Conservation (phyloP, 2,888 invertebrate genomes). For the Drosophila ochracea region DNA sequence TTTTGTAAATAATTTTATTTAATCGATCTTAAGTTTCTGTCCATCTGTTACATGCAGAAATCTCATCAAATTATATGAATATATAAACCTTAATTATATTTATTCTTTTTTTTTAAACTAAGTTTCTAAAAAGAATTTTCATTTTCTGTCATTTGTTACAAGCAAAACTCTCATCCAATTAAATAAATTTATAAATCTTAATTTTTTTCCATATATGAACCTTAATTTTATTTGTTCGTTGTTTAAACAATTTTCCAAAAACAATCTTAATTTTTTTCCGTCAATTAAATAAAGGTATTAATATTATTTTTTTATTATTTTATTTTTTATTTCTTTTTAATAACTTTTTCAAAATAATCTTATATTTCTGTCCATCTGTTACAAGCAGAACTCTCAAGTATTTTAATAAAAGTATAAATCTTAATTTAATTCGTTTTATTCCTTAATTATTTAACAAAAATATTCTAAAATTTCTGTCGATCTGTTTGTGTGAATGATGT, state of each 20-base stretch:
- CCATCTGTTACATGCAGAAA: too few relatives aligned
- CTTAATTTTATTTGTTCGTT: background rate
- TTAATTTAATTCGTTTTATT: rapidly evolving
- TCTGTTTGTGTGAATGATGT: conserved; percentile 37
- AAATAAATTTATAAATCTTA: background rate
- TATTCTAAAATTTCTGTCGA: too few relatives aligned
- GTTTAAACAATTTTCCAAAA: background rate
- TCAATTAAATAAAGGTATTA: background rate
- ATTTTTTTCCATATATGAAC: background rate
- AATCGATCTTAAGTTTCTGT: too few relatives aligned
- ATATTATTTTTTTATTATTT: background rate
- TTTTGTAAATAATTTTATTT: too few relatives aligned
- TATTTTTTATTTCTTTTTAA: background rate
- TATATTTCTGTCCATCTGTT: background rate
- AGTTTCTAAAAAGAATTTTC: background rate
- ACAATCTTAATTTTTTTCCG: background rate
- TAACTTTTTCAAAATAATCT: background rate
- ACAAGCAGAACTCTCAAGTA: background rate
- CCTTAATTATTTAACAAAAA: background rate
- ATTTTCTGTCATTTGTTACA: background rate
- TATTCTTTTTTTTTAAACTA: background rate
- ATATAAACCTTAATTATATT: background rate
- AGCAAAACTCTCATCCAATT: background rate
- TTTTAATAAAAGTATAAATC: background rate
- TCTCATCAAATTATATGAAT: background rate